Conservation (phyloP, 2,888 invertebrate genomes). For the Nasonovia ribisnigri region DNA sequence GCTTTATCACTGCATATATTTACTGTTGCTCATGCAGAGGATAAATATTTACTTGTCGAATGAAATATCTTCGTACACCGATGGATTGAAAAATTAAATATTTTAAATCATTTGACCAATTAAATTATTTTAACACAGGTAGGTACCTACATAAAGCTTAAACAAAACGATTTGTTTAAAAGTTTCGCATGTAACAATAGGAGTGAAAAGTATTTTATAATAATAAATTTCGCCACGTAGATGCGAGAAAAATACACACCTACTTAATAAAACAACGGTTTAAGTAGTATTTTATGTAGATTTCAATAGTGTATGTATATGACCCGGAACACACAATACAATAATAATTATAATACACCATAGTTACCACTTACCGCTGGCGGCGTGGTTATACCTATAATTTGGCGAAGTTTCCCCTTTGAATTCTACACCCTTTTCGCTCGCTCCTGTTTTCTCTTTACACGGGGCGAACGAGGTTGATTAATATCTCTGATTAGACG, state of each 20-base stretch:
- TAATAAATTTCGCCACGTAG: neutral
- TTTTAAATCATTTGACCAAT: neutral
- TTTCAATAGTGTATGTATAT: constrained; percentile 9
- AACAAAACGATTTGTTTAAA: constrained; percentile 29
- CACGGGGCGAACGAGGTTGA: constrained; percentile 12
- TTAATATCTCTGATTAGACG: constrained; percentile 52
- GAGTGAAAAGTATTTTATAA: neutral
- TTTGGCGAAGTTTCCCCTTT: neutral
- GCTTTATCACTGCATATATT: neutral
- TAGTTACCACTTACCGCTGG: neutral
- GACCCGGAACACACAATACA: constrained; percentile 35
- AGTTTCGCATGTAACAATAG: neutral
- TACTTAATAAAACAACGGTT: constrained; percentile 45
- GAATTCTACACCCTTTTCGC: neutral
- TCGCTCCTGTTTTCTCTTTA: neutral
- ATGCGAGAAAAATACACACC: constrained; percentile 25
- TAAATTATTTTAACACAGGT: neutral
- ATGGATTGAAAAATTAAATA: neutral
- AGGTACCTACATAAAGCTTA: no score
- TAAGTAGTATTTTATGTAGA: constrained; percentile 49
- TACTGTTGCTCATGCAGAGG: neutral
- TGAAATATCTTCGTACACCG: neutral
- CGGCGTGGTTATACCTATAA: constrained; percentile 25
- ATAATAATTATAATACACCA: neutral
- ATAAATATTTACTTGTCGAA: neutral